Evolutionary conservation across 1,140 invertebrate genomes (phyloP).

Genomic region (Brachystomella parvula): DNA sequence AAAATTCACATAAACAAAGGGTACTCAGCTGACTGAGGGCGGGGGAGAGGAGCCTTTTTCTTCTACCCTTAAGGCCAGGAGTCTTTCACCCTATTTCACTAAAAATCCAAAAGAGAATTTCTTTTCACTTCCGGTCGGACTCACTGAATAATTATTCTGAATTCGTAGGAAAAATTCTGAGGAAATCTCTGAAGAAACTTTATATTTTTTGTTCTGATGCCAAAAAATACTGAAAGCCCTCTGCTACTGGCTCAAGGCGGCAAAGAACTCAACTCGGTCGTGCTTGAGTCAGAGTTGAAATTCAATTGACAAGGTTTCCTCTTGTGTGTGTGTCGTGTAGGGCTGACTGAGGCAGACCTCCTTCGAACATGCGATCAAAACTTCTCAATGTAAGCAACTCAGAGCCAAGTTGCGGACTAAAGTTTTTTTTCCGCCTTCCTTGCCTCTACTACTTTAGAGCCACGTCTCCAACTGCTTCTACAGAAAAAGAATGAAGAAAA

Average conservation of each 20-base stretch:
- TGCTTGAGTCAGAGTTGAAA: too few species aligned
- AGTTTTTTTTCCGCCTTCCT: slow-evolving; percentile 3
- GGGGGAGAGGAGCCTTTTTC: background rate
- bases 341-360: background rate
- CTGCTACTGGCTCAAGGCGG: background rate
- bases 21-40: background rate
- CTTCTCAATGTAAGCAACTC: slow-evolving; percentile 6
- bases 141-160: too few species aligned
- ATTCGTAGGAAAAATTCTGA: too few species aligned
- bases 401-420: slow-evolving; percentile 11
- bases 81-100: background rate
- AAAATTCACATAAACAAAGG: slow-evolving; percentile 2
- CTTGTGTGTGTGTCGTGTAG: background rate
- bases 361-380: background rate
- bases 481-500: background rate
- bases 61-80: background rate
- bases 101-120: too few species aligned
- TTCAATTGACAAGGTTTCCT: background rate
- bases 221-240: too few species aligned
- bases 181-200: too few species aligned
- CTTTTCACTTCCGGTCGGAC: too few species aligned
- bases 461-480: background rate
- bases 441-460: too few species aligned
- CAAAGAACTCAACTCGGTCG: too few species aligned
- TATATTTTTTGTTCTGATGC: too few species aligned